phyloP scores from a whole-genome alignment of 2,797 vertebrate genomes.

The Sphaeramia orbicularis region DNA sequence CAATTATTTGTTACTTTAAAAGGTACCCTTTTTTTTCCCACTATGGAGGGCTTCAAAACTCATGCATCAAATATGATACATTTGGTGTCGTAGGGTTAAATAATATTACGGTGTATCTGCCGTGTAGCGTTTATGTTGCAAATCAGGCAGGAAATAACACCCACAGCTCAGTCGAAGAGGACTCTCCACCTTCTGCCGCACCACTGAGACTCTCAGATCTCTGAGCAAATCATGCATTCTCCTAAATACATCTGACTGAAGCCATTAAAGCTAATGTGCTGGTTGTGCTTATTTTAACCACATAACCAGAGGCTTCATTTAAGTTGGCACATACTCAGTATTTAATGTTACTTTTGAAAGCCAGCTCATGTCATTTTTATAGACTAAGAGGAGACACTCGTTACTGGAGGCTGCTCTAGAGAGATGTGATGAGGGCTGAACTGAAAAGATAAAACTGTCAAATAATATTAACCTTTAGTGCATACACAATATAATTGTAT shows the following conservation, averaged over 20 bases:
- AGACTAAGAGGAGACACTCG: slow-evolving; percentile 12
- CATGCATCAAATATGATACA: no score
- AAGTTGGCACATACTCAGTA: slow-evolving; percentile 40
- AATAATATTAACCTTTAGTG: slow-evolving; percentile 31
- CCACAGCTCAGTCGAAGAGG: slow-evolving; percentile 44
- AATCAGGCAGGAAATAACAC: slow-evolving; percentile 36
- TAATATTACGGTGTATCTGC: slow-evolving; percentile 8
- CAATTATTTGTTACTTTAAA: no score
- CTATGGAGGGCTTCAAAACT: no score
- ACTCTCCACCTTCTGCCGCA: slow-evolving; percentile 47
- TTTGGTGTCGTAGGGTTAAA: no score
- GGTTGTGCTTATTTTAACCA: slow-evolving; percentile 35
- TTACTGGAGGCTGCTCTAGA: slow-evolving; percentile 20
- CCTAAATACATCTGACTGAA: slow-evolving; percentile 56
- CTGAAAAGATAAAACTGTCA: slow-evolving; percentile 34
- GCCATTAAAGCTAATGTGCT: slow-evolving; percentile 58
- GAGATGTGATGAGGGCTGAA: slow-evolving; percentile 21
- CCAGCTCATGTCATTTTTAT: slow-evolving; percentile 38
- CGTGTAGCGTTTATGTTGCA: slow-evolving; percentile 13
- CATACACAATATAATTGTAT: slow-evolving; percentile 26
- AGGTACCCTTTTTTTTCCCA: no score
- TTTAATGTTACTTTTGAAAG: slow-evolving; percentile 42
- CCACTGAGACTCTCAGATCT: slow-evolving; percentile 44
- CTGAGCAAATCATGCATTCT: slow-evolving; percentile 43
- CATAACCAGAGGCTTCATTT: slow-evolving; percentile 52